Percentiles rank a stretch among this genome's conserved stretches.
Conservation (phyloP, 2,888 invertebrate species). For the Strigamia maritima region DNA sequence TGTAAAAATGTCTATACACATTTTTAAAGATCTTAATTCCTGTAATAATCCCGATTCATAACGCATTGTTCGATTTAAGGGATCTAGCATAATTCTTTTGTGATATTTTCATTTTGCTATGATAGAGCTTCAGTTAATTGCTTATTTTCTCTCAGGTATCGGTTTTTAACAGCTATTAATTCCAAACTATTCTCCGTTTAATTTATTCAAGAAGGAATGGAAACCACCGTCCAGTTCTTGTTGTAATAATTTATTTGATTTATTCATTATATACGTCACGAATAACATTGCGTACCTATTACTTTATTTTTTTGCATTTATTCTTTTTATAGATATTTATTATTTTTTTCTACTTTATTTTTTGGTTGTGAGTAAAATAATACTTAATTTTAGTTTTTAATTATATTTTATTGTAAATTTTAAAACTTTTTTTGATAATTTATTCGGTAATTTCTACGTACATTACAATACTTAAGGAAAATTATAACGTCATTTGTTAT, state of each 20-base stretch:
- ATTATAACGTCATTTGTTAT: conserved; percentile 10
- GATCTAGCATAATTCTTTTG: neutral
- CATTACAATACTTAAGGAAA: neutral
- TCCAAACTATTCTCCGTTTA: neutral
- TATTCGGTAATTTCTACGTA: neutral
- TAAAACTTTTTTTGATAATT: neutral
- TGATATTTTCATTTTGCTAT: conserved; percentile 18
- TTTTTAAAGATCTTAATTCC: neutral
- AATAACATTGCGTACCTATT: neutral
- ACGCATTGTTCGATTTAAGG: neutral
- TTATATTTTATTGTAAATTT: too few species aligned
- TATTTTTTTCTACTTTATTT: too few species aligned
- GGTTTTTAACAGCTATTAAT: neutral
- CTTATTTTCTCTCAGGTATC: conserved; percentile 20
- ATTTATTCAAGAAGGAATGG: neutral
- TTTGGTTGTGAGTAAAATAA: too few species aligned
- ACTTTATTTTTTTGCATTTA: too few species aligned
- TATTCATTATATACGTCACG: too few species aligned
- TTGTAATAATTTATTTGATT: neutral
- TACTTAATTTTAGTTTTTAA: too few species aligned
- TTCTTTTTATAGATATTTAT: too few species aligned
- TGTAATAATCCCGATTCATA: neutral
- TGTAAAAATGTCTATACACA: conserved; percentile 29
- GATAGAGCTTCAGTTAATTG: neutral
- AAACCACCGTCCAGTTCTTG: conserved; percentile 18